A percentile compares a stretch with the other conserved stretches of the same genome.
Conservation (phyloP, 2,888 invertebrate genomes). For the Meteorus colon region DNA sequence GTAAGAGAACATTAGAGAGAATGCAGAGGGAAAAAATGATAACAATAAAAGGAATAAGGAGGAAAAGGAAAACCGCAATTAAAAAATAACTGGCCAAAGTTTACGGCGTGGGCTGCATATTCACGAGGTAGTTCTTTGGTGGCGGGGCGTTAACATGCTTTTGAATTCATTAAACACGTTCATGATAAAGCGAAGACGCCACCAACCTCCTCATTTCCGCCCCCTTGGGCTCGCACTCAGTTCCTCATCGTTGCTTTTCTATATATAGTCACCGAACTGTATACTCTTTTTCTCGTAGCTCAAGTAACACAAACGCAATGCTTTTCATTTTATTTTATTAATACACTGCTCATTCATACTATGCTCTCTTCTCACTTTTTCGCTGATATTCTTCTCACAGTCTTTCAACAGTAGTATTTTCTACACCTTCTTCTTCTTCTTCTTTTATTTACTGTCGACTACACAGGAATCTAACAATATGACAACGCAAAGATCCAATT, state of each 20-base stretch:
- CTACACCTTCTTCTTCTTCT: conserved; percentile 29
- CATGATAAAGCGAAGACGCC: conserved; percentile 55
- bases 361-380: neutral
- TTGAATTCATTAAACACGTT: conserved; percentile 58
- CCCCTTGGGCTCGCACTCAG: conserved; percentile 26
- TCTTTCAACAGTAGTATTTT: conserved; percentile 20
- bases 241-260: conserved; percentile 32
- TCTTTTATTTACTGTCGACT: conserved; percentile 5
- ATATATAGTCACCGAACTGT: conserved; percentile 18
- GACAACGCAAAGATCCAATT: too few species aligned
- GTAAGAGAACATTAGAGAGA: conserved; percentile 24
- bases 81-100: conserved; percentile 58
- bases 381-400: conserved; percentile 23
- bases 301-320: neutral
- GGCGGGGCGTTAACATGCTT: conserved; percentile 56
- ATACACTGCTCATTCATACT: neutral
- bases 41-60: conserved; percentile 24
- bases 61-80: conserved; percentile 49
- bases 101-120: conserved; percentile 56
- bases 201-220: conserved; percentile 16
- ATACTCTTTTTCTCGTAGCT: conserved; percentile 21
- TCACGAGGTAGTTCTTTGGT: conserved; percentile 55
- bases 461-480: too few species aligned
- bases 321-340: neutral
- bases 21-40: conserved; percentile 14